Evolutionary conservation across 2,797 vertebrate species (phyloP), one percentile per base, ranked within the genome.

Genomic region (Amblyopsis hoosieri): DNA sequence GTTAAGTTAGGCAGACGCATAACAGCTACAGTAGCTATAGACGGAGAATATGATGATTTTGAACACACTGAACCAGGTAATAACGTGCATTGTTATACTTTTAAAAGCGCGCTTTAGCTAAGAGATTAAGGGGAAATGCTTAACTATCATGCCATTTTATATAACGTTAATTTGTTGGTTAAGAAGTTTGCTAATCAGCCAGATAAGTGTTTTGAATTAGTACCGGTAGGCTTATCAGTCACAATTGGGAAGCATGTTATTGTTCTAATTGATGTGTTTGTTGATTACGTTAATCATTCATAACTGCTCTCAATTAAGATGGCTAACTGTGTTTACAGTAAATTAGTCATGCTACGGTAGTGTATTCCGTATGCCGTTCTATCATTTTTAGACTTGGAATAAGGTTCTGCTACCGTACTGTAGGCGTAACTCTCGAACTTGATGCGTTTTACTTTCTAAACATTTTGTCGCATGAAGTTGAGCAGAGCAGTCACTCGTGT

Each of bases 31-130:
- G 37, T 9, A 8, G 37, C 37, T 42, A 42, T 46, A 12, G 33
- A 58, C 60, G 1, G 61, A 56, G 67, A 78, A 57, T 10, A 90
- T 89, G 88, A 80, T 82, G 51, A 87, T 90, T 53, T 48, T 89
- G 78, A 90, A 80, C 84, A 83, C 89, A 61, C 79, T 79, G 65
- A 81, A 90, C 2, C 88, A 90, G 88, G 88, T 90, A 83, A 74
- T 90, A 83, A 74, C 45, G 23, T 12, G 1, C 9, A 7, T 11
- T 13, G 1, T 55, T 37, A 2, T 14, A 29, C n/a, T 61, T 49
- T 23, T 12, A 37, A 60, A 31, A 56, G 54, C 37, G 31, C 52
- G 37, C 9, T 57, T 60, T 45, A 54, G 11, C 12, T 14, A 11
- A 3, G 23, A 29, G 42, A 17, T 42, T 3, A 7, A 31, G 23